These are phyloP conservation scores for Eurois occulta DNA, from an alignment of 2,888 invertebrate species.

Conservation along the genomic window DNA sequence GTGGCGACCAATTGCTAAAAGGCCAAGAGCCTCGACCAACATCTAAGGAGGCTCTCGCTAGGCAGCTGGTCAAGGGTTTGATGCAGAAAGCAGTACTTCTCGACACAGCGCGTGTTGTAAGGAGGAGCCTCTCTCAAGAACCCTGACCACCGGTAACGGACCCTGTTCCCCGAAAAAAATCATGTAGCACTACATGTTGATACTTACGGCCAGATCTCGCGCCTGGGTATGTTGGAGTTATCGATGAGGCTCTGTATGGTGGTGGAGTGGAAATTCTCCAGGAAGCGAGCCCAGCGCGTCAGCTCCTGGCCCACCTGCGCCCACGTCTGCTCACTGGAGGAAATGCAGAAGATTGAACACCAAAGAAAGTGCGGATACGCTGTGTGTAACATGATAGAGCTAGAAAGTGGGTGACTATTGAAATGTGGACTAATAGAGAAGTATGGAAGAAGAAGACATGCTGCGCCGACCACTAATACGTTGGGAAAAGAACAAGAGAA, in stretches of 20 bases:
- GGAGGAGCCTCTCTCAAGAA: neutral
- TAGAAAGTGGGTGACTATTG: neutral
- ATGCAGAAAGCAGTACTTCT: neutral
- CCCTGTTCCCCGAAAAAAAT: neutral
- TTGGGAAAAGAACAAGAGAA: neutral
- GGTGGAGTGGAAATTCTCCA: conserved; percentile 85
- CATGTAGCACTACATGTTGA: neutral
- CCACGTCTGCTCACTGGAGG: conserved; percentile 81
- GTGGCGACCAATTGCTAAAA: neutral
- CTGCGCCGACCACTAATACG: neutral
- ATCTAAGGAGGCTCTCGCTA: neutral
- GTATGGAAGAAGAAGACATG: neutral
- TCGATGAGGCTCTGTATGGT: conserved; percentile 78
- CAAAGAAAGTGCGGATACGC: neutral
- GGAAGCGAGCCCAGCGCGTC: conserved; percentile 86
- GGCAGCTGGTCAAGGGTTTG: neutral
- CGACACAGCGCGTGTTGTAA: neutral
- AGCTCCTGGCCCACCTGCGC: conserved; percentile 82
- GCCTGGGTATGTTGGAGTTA: conserved; percentile 65
- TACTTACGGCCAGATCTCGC: conserved; percentile 82
- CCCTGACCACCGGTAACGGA: neutral
- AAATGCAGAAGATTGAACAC: neutral
- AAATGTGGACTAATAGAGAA: neutral
- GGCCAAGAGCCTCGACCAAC: neutral
- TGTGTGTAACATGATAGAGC: neutral